A percentile compares a stretch with the other conserved stretches of the same genome.
Conservation (phyloP, 2,797 vertebrate species). For the Ara ararauna region DNA sequence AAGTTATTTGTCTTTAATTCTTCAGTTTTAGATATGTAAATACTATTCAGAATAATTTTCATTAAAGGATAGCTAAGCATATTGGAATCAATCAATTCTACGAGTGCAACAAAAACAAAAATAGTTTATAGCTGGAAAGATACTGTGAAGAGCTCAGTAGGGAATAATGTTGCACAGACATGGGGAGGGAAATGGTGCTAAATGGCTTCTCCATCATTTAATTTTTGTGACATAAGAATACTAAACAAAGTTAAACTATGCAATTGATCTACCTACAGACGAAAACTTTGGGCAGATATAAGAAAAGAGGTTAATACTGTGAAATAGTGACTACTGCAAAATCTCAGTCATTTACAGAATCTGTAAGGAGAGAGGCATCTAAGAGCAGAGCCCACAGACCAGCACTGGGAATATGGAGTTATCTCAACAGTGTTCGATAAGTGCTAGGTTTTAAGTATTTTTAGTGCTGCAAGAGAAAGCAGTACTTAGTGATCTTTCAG, state of each 20-base stretch:
- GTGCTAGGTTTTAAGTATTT: background rate
- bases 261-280: background rate
- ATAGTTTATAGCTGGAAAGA: background rate
- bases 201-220: background rate
- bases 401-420: background rate
- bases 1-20: background rate
- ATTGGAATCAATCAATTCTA: background rate
- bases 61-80: background rate
- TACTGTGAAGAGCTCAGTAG: background rate
- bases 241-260: background rate
- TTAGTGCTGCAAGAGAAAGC: background rate
- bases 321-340: background rate
- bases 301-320: background rate
- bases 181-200: background rate
- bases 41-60: background rate
- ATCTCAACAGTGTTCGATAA: background rate
- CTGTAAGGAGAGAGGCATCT: background rate
- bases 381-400: background rate
- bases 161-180: background rate
- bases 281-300: background rate
- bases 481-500: background rate
- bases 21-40: background rate
- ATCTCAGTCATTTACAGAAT: background rate
- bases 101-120: background rate
- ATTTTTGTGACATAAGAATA: background rate